These are phyloP conservation scores for Babylonia areolata DNA, from an alignment of 1,140 invertebrate genomes.

Conservation along the genomic window DNA sequence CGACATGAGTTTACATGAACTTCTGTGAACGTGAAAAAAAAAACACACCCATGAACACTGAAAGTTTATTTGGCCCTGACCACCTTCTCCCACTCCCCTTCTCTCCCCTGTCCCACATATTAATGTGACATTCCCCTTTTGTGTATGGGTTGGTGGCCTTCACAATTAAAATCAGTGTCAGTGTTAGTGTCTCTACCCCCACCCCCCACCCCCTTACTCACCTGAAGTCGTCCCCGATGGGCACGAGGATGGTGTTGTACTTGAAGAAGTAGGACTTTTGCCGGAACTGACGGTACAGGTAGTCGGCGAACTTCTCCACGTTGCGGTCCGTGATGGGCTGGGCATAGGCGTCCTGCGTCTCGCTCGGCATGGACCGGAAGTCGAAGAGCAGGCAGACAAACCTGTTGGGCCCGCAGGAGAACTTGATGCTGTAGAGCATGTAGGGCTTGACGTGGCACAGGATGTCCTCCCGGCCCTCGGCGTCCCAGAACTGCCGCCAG, in stretches of 20 bases:
- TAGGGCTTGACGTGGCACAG: constrained; percentile 99
- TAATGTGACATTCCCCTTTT: too few species aligned
- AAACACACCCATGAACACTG: too few species aligned
- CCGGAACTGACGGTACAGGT: constrained; percentile 95
- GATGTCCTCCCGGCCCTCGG: constrained; percentile 81
- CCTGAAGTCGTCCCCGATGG: constrained; percentile 98
- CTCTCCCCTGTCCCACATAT: background rate
- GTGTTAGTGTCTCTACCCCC: too few species aligned
- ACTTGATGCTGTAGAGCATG: constrained; percentile 98
- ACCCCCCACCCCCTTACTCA: background rate
- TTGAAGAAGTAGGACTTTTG: constrained; percentile 96
- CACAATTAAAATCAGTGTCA: too few species aligned
- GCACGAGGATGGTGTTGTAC: constrained; percentile 91
- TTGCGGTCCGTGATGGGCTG: constrained; percentile 88
- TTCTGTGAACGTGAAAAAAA: too few species aligned
- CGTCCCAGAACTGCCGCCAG: constrained; percentile 95
- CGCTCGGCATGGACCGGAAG: constrained; percentile 92
- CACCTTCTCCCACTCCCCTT: background rate
- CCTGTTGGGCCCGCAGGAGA: constrained; percentile 98
- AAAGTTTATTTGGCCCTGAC: too few species aligned
- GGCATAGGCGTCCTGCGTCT: constrained; percentile 85
- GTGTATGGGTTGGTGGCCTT: too few species aligned
- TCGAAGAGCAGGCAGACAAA: constrained; percentile 99
- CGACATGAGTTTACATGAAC: too few species aligned
- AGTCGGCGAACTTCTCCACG: constrained; percentile 85